A percentile compares a stretch with the other conserved stretches of the same genome.
Evolutionary conservation across 92 coral and sea anemone species (phyloP).

Genomic region (Epizoanthus ramosus): DNA sequence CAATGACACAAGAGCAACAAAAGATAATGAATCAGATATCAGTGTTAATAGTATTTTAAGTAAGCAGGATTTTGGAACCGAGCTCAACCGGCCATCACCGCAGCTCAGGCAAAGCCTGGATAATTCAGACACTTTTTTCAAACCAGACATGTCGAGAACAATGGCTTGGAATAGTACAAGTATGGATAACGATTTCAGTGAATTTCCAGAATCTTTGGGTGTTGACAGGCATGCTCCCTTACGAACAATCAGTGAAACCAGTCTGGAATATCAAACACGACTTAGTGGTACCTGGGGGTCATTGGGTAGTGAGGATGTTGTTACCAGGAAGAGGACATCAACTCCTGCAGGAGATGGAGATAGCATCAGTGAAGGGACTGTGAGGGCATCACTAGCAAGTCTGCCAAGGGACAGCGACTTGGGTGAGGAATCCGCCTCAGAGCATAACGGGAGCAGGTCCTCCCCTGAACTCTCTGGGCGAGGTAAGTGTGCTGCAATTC

Average conservation of each 20-base stretch:
- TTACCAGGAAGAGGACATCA: slow-evolving; percentile 47
- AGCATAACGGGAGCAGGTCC: slow-evolving; percentile 79
- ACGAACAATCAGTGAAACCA: slow-evolving; percentile 68
- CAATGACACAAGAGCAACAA: slow-evolving; percentile 38
- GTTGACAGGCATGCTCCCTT: slow-evolving; percentile 53
- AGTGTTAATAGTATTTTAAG: slow-evolving; percentile 49
- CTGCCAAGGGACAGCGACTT: slow-evolving; percentile 43
- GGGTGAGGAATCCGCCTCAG: slow-evolving; percentile 57
- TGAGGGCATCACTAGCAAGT: slow-evolving; percentile 42
- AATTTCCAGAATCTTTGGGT: slow-evolving; percentile 26
- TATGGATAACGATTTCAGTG: slow-evolving; percentile 66
- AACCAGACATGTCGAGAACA: slow-evolving; percentile 56
- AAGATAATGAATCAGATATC: slow-evolving; percentile 45
- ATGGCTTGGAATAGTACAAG: slow-evolving; percentile 80
- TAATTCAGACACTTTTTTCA: slow-evolving; percentile 26
- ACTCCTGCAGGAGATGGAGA: slow-evolving; percentile 52
- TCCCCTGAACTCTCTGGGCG: slow-evolving; percentile 70
- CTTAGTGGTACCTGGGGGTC: slow-evolving; percentile 16
- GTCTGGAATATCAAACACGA: slow-evolving; percentile 52
- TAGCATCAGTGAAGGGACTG: slow-evolving; percentile 25
- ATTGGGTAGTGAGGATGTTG: slow-evolving; percentile 20
- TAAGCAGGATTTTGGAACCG: slow-evolving; percentile 41
- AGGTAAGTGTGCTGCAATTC: slow-evolving; percentile 29
- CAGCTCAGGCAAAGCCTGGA: slow-evolving; percentile 36
- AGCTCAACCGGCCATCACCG: slow-evolving; percentile 55